Evolutionary conservation across 2,797 vertebrate species (phyloP), one percentile per base, ranked within the genome.

Genomic region (Tympanoctomys barrerae): DNA sequence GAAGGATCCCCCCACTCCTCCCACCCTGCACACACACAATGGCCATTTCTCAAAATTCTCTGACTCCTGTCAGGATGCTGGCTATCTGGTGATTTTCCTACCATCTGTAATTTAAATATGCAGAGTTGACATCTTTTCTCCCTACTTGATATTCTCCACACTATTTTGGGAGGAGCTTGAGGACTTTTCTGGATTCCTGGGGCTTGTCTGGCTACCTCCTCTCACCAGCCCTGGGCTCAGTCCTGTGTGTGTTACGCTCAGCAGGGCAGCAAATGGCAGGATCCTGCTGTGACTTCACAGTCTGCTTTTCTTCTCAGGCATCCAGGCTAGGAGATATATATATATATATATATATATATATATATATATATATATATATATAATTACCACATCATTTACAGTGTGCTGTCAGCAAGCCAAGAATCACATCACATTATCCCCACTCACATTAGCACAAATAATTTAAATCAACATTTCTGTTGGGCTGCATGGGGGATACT

Each of bases 351-450:
- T 87, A 96, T 95, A 96, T 64, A 36, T 9, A 59, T 33, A 59
- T 18, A 94, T 94, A 97, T 97, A 97, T 98, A 97, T 97, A 97
- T 92, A 98, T 54, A 54, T 54, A 54, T 54, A 54, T 97, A 97
- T 97, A 96, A 96, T 98, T 98, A 94, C 98, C 97, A 87, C 98
- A 98, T 98, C 98, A 97, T 98, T 98, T 97, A 95, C 71, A 97
- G 93, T 61, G 94, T 91, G 91, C 78, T 59, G 64, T 96, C 96
- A 97, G 3, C 33, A 96, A 97, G 98, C 98, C 98, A 98, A 98
- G 96, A 98, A 98, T 98, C 98, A 98, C 97, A 98, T 98, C 97
- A 98, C 97, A 97, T 98, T 98, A 97, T 97, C 97, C 97, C 97
- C 96, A 96, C 95, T 98, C 95, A 96, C 3, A 81, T 97, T 98